Base-by-base conservation (phyloP, 1,140 invertebrate species). In the Lepidurus arcticus region DNA sequence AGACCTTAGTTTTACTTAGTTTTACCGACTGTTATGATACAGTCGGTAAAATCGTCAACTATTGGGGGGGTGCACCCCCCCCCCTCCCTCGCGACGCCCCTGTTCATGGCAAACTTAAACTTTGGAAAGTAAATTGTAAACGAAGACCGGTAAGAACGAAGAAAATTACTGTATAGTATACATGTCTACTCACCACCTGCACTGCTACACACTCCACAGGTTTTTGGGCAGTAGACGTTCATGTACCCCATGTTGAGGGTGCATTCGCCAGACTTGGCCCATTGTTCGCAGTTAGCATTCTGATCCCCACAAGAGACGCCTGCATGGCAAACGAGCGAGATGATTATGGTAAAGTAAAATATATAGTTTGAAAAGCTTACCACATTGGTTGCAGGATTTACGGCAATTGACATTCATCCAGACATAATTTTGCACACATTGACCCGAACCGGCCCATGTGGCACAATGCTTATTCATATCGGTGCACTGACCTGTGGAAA, bases 311-410 rank as follows among this genome's bases (percentile, higher is more conserved):
- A 78, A 21, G 74, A 42, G 5, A 65, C 43, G 34, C 75, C 78
- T 78, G 42, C 10, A 74, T 76, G 44, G 3, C 4, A 76, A 42
- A 7, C 44, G 42, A 21, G 34, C 0, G 10, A 44, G 16, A 9
- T 42, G 34, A 24, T 34, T 34, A 53, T 26, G 7, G 1, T 16
- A 73, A 53, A 73, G 5, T 53, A 47, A 24, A 24, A 7, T 73
- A 2, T 73, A 77, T 26, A 74, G n/a, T 13, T 78, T 24, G 8
- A 74, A n/a, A 16, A 74, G 9, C 78, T 26, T 83, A 83, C 83
- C 82, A 82, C 84, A 87, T 81, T 80, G 84, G 80, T 82, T 84
- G 81, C 82, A 87, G 45, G 84, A 85, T 81, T 82, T 83, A 76
- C 81, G 82, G 82, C 81, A 85, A 76, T 84, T 82, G 44, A 80